These are phyloP conservation scores for Chaenodraco wilsoni DNA, from an alignment of 2,797 vertebrate species.

Conservation along the genomic window DNA sequence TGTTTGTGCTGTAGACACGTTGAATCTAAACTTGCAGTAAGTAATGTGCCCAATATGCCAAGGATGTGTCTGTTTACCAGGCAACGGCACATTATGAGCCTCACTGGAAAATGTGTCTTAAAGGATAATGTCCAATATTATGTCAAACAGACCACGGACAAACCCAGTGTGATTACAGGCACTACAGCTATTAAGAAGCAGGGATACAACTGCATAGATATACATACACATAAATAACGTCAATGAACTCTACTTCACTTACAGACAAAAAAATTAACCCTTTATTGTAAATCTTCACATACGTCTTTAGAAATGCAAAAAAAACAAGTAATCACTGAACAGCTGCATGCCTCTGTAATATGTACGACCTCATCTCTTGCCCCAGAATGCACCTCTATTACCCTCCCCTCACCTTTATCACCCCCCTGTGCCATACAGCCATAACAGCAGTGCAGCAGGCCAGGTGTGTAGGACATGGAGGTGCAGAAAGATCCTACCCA, in stretches of 20 bases:
- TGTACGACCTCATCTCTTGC: constrained; percentile 19
- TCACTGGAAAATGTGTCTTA: constrained; percentile 25
- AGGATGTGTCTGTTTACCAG: constrained; percentile 56
- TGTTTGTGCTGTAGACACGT: constrained; percentile 18
- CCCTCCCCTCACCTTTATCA: constrained; percentile 31
- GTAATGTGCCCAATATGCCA: constrained; percentile 50
- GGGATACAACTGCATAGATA: constrained; percentile 15
- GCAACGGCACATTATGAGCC: constrained; percentile 39
- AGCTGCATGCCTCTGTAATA: constrained; percentile 27
- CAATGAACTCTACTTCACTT: constrained; percentile 18
- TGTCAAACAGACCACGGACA: constrained; percentile 43
- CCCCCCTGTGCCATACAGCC: constrained; percentile 24
- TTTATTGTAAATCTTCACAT: constrained; percentile 15
- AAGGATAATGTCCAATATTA: constrained; percentile 48
- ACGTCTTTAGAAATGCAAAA: constrained; percentile 16
- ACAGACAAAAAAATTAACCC: constrained; percentile 25
- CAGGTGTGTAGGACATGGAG: constrained; percentile 67
- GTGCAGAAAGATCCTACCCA: constrained; percentile 74
- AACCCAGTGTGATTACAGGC: constrained; percentile 26
- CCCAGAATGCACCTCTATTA: constrained; percentile 24
- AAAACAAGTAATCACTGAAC: constrained; percentile 36
- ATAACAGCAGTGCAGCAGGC: constrained; percentile 56
- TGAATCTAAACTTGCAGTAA: constrained; percentile 47
- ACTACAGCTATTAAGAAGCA: constrained; percentile 35
- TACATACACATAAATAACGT: constrained; percentile 30